Percentiles rank a stretch among this genome's conserved stretches.
phyloP scores from a whole-genome alignment of 2,113 vertebrate genomes.

The Mystacornis crossleyi region DNA sequence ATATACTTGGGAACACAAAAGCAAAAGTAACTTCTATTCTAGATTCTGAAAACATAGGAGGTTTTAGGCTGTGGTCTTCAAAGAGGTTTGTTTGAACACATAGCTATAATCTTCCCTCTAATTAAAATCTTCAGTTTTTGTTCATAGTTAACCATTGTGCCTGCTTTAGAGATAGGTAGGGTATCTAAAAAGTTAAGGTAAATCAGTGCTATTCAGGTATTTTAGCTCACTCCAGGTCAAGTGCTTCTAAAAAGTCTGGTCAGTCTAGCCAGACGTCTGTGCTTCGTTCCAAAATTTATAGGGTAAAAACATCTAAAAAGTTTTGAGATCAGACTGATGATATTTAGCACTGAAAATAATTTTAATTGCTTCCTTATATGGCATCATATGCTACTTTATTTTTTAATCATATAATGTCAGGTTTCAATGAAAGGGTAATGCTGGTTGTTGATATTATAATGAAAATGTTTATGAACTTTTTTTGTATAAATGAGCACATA shows the following conservation, averaged over 20 bases:
- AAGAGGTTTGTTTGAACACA: background rate
- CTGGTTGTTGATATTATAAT: background rate
- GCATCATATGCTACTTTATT: background rate
- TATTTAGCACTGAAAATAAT: background rate
- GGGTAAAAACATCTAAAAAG: background rate
- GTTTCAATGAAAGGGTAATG: background rate
- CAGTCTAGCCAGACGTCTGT: background rate
- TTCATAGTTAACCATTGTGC: background rate
- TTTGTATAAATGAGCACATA: background rate
- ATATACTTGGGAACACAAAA: background rate
- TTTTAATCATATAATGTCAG: rapidly evolving
- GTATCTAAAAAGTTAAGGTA: background rate
- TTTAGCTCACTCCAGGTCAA: background rate
- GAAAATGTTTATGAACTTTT: background rate
- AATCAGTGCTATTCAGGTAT: background rate
- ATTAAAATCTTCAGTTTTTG: background rate
- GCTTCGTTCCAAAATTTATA: background rate
- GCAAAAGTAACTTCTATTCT: background rate
- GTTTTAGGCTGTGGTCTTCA: background rate
- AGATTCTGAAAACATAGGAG: background rate
- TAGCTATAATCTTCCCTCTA: background rate
- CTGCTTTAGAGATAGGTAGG: background rate
- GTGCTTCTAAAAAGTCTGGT: background rate
- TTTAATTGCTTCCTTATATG: background rate
- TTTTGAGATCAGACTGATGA: background rate